Base-by-base conservation (phyloP, 2,888 invertebrate species). In the Melikaiella ostensackeni region DNA sequence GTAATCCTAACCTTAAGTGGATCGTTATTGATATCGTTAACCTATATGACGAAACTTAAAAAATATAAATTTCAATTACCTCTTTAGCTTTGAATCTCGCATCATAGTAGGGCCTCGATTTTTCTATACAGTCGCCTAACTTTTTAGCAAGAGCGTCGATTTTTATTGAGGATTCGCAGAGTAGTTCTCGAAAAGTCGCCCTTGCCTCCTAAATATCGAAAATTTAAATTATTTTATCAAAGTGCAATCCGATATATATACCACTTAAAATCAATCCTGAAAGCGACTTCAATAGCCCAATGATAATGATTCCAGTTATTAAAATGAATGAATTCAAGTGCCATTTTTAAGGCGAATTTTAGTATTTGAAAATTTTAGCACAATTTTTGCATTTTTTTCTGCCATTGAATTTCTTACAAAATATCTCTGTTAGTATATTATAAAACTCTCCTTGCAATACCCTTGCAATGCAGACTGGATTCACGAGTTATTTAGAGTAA, bases 71-170 rank as follows among this genome's bases (percentile, higher is more conserved):
- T 46, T 66, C 24, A 1, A 19, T 66, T 87, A 95, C 95, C 92
- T 96, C 96, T 90, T 96, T 96, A 75, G 96, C 95, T 91, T 95
- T 95, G 91, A 97, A 96, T 86, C 97, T 94, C 46, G 97, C 95
- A 92, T 97, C 98, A 92, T 97, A 98, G 88, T 97, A 98, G 1
- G 97, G 97, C 84, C 97, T 94, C 6, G 98, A 96, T 91, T 96
- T 95, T 88, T 97, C 96, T 74, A 98, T 96, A 86, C 96, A 96
- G 88, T 95, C 94, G 59, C 97, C 97, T 77, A 97, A 93, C 91
- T 97, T 97, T 86, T 96, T 95, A 7, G 96, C 94, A 75, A 97
- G 93, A 82, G 94, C 93, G 90, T 97, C 97, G 84, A 98, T 96
- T 83, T 95, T 94, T 11, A 96, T 93, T 33, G 97, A 96, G 24